Conservation (phyloP, 1,140 invertebrate genomes). For the Atta colombica region DNA sequence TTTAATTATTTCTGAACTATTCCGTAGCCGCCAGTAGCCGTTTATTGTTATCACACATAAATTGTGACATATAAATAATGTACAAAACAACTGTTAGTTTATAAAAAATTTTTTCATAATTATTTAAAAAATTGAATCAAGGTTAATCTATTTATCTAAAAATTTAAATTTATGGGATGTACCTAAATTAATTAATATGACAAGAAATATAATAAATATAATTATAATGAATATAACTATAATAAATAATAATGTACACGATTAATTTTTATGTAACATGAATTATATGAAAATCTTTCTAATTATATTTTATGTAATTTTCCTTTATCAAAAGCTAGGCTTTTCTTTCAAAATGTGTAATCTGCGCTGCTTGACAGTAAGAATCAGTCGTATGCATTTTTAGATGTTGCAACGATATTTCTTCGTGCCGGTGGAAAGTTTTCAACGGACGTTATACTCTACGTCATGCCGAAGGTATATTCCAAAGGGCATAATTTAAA, state of each 20-base stretch:
- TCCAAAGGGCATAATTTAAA: conserved; percentile 70
- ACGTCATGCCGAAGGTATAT: conserved; percentile 45
- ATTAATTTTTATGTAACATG: background rate
- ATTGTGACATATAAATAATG: background rate
- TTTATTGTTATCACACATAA: background rate
- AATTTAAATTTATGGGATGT: background rate
- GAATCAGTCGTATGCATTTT: conserved; percentile 38
- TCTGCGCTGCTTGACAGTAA: background rate
- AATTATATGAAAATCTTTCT: too few species aligned
- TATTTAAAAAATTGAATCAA: conserved; percentile 14
- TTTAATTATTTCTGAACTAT: conserved; percentile 5
- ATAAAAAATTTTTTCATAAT: background rate
- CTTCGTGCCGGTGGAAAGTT: conserved; percentile 1
- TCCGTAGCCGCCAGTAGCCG: background rate
- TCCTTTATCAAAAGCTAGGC: background rate
- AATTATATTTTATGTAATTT: background rate
- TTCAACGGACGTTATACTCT: conserved; percentile 57
- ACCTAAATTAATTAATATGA: background rate
- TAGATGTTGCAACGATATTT: conserved; percentile 3
- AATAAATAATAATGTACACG: background rate
- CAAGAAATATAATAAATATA: background rate
- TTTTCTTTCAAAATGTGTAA: conserved; percentile 9
- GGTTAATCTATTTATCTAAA: background rate
- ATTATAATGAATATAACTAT: too few species aligned
- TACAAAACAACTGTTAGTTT: conserved; percentile 12